A percentile compares a stretch with the other conserved stretches of the same genome.
These are phyloP conservation scores for Drosophila ananassae DNA, from an alignment of 1,140 invertebrate species.

Conservation along the genomic window DNA sequence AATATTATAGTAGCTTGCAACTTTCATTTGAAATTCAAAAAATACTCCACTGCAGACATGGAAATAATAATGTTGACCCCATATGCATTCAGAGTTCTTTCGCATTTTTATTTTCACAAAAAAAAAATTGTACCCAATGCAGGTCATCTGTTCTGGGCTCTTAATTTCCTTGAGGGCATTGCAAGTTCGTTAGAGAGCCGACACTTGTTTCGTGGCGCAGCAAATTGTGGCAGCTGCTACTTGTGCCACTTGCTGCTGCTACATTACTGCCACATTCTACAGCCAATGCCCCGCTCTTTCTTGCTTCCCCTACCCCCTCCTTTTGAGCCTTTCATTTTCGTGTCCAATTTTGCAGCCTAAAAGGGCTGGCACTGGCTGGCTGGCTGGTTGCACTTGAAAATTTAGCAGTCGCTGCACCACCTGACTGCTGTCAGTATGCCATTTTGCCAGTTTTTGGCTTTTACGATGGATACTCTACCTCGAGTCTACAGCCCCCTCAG, in stretches of 20 bases:
- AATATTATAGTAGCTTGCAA: not conserved
- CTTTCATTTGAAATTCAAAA: too few species aligned
- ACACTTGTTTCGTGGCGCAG: conserved; percentile 37
- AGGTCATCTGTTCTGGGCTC: conserved; percentile 13
- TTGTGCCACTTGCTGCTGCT: conserved; percentile 70
- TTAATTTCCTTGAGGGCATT: conserved; percentile 32
- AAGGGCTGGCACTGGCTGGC: conserved; percentile 31
- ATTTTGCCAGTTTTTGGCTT: conserved; percentile 55
- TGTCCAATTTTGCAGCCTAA: conserved; percentile 79
- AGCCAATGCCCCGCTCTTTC: not conserved
- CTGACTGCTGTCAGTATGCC: conserved; percentile 46
- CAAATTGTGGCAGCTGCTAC: conserved; percentile 77
- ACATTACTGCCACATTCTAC: conserved; percentile 51
- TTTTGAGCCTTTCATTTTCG: conserved; percentile 64
- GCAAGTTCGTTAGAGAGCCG: conserved; percentile 17
- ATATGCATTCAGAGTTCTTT: not conserved
- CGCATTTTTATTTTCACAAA: too few species aligned
- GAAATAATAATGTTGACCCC: not conserved
- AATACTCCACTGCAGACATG: not conserved
- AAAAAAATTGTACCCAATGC: not conserved
- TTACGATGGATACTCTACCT: conserved; percentile 36
- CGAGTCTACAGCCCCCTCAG: conserved; percentile 19
- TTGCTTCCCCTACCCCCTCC: conserved; percentile 13
- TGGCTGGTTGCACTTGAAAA: conserved; percentile 72
- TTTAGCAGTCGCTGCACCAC: conserved; percentile 64